phyloP scores from a whole-genome alignment of 1,140 invertebrate species.

The Diplogasteroides magnus region DNA sequence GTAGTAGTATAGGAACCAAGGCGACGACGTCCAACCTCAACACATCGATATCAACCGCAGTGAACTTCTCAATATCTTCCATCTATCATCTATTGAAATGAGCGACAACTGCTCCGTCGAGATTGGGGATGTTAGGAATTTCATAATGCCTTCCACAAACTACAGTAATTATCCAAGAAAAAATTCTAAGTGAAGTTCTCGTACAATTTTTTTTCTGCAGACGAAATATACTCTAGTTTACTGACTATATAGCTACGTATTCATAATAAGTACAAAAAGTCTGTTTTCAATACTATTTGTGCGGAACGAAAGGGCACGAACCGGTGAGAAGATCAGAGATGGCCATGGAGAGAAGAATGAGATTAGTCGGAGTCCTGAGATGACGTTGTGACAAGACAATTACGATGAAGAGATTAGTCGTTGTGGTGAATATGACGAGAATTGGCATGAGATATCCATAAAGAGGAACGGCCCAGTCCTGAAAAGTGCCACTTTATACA shows the following conservation, averaged over 20 bases:
- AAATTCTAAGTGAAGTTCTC: background rate
- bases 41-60: conserved; percentile 2
- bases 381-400: conserved; percentile 67
- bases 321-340: conserved; percentile 84
- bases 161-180: background rate
- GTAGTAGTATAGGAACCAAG: conserved; percentile 46
- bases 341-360: conserved; percentile 73
- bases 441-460: conserved; percentile 41
- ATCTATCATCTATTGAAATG: background rate
- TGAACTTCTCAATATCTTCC: conserved; percentile 4
- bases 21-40: conserved; percentile 36
- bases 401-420: conserved; percentile 78
- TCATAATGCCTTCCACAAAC: too few relatives aligned
- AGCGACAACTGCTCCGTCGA: too few relatives aligned
- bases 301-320: too few relatives aligned
- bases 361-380: conserved; percentile 68
- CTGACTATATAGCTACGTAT: too few relatives aligned
- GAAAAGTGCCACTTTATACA: too few relatives aligned
- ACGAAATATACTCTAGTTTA: too few relatives aligned
- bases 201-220: too few relatives aligned
- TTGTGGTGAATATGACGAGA: conserved; percentile 73
- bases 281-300: too few relatives aligned
- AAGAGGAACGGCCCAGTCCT: conserved; percentile 35
- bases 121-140: too few relatives aligned
- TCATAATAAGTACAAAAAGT: too few relatives aligned